Evolutionary conservation across 2,113 vertebrate genomes (phyloP).

Genomic region (Ptychochromis oligacanthus): DNA sequence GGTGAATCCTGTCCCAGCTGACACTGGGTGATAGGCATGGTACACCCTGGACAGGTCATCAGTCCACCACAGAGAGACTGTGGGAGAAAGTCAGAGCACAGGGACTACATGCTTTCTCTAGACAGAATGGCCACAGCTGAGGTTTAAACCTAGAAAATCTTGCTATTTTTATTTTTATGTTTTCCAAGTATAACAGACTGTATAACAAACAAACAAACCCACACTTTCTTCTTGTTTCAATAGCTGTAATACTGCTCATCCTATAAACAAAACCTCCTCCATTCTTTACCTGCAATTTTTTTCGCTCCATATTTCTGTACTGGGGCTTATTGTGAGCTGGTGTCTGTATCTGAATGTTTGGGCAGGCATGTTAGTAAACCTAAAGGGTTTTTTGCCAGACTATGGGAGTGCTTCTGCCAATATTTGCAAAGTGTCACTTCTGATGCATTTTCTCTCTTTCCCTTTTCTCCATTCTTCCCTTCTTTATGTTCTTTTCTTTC

Average conservation of each 20-base stretch:
- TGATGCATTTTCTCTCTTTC: slow-evolving; percentile 67
- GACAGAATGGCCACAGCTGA: background rate
- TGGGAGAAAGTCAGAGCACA: background rate
- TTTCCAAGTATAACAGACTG: background rate
- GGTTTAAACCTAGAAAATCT: background rate
- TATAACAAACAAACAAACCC: slow-evolving; percentile 1
- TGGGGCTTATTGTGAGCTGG: background rate
- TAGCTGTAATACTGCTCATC: background rate
- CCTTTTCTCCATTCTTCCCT: slow-evolving; percentile 41
- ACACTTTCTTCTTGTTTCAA: background rate
- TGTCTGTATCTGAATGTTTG: background rate
- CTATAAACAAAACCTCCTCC: background rate
- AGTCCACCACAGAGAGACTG: background rate
- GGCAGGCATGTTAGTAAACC: slow-evolving; percentile 21
- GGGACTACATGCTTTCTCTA: background rate
- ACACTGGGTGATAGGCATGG: background rate
- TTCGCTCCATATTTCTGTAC: slow-evolving; percentile 12
- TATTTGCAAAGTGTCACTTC: slow-evolving; percentile 66
- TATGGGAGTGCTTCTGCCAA: slow-evolving; percentile 61
- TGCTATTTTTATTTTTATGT: background rate
- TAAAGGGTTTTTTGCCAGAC: slow-evolving; percentile 39
- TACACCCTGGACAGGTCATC: background rate
- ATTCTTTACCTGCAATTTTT: background rate
- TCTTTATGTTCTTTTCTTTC: slow-evolving; percentile 23
- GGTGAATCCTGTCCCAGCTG: background rate